Evolutionary conservation across 2,888 invertebrate species (phyloP).

Genomic region (Drosophila emarginata): DNA sequence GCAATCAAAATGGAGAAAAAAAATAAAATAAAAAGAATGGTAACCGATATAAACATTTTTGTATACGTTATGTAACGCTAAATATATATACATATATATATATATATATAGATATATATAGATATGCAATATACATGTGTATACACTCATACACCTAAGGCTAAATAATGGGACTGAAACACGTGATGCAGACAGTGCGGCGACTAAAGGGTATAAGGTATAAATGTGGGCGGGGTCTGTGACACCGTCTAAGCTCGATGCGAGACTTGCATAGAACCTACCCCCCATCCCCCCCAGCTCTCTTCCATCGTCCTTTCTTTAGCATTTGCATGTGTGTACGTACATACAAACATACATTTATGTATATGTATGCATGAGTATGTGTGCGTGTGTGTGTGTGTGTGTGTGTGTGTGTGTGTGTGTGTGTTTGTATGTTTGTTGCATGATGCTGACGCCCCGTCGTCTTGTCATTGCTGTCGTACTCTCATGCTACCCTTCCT

Average conservation of each 20-base stretch:
- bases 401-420: too few relatives aligned
- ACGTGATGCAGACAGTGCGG: not conserved
- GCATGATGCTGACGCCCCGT: not conserved
- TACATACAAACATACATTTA: too few relatives aligned
- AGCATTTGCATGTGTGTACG: too few relatives aligned
- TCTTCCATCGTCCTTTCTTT: not conserved
- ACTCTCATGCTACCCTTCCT: not conserved
- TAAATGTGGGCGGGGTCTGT: conserved; percentile 15
- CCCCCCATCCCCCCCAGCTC: not conserved
- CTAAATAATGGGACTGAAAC: conserved; percentile 17
- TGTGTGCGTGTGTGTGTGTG: too few relatives aligned
- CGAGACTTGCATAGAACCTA: not conserved
- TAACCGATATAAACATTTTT: conserved; percentile 9
- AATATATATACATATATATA: not conserved
- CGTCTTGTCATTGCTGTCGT: conserved; percentile 18
- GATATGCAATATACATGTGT: conserved; percentile 1
- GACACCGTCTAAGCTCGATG: conserved; percentile 2
- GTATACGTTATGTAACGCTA: not conserved
- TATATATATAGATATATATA: not conserved
- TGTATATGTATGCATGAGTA: too few relatives aligned
- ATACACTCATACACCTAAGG: not conserved
- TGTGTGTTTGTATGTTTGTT: too few relatives aligned
- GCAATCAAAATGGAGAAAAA: conserved; percentile 5
- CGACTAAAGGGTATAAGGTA: not conserved
- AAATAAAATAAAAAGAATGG: not conserved